Base-by-base conservation (phyloP, 2,797 vertebrate species). In the Tinamus major region DNA sequence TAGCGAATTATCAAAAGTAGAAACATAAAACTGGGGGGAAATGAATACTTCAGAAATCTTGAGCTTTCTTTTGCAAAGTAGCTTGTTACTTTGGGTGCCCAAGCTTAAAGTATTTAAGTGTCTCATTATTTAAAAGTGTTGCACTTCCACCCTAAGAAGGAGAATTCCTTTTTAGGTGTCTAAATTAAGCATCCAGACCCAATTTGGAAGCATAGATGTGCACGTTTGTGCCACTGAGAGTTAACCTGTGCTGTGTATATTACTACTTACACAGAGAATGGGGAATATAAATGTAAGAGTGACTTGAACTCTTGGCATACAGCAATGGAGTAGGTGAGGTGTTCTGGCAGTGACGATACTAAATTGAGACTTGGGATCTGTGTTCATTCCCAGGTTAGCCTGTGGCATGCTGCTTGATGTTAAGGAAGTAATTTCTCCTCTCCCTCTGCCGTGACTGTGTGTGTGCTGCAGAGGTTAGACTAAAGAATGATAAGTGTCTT, bases 171-270 rank as follows among this genome's bases (percentile, higher is more conserved):
- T 70, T 61, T 18, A 3, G 4, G 15, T 39, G 63, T 62, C 78
- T 55, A 31, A 86, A 42, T 86, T 84, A 11, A 24, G n/a, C 29
- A 16, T 31, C 17, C 31, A 42, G 58, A 71, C 55, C 44, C 55
- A 13, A 46, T 89, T 31, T 11, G 35, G 44, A 72, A 29, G 16
- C 26, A 26, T 19, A 23, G 6, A n/a, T 33, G 51, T 31, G 4
- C 42, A 12, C 7, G 1, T 5, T 41, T 16, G n/a, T 27, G 39
- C 35, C 69, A 4, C 42, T 51, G 20, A 59, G 18, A 1, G 0
- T 56, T 53, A 29, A 23, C 16, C 61, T 19, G 2, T 1, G 11
- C 16, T 39, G 11, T 9, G 19, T 37, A 11, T 15, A 0, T 44
- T 27, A 10, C 31, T 89, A 19, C 44, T 75, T 29, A 18, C 0